Base-by-base conservation (phyloP, 2,113 vertebrate genomes). In the Poeciliopsis prolifica region DNA sequence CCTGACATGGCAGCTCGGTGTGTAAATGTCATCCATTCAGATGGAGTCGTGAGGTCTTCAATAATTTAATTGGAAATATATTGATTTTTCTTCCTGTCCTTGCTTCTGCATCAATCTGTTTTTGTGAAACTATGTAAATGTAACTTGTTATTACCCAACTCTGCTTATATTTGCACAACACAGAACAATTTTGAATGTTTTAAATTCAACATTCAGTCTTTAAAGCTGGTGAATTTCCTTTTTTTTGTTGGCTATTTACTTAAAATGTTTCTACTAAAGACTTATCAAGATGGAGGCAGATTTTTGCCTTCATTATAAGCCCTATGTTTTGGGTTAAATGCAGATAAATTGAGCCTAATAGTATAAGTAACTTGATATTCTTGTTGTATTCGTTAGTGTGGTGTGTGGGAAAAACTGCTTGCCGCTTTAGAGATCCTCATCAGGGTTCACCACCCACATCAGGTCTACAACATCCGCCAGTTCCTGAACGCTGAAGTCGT, bases 401-500 rank as follows among this genome's bases (percentile, higher is more conserved):
- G 98, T 29, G 97, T 98, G 35, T 99, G 98, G 98, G 96, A 96
- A 91, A 95, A 94, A 0, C 91, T 99, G 22, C 91, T 99, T 10
- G 91, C 95, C 29, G 95, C 96, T 65, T 89, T 99, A 14, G 97
- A 99, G 91, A 92, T 96, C 77, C 96, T 99, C 68, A 99, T 99
- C 89, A 91, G 97, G 91, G 95, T 95, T 31, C 95, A 96, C 68
- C 98, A 99, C 88, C 97, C 95, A 15, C 94, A 96, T 28, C 97
- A 99, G 90, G 93, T 96, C 82, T 98, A 98, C 86, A 99, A 99
- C 64, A 95, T 98, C 61, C 94, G 95, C 42, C 98, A 99, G 92
- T 91, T 99, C 0, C 88, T 99, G 68, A 98, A 96, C 69, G 97
- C 97, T 17, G 95, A 90, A 86, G 95, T 97, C 14, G 96, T 99